phyloP scores from a whole-genome alignment of 2,888 invertebrate species.

The Caenorhabditis sulstoni region DNA sequence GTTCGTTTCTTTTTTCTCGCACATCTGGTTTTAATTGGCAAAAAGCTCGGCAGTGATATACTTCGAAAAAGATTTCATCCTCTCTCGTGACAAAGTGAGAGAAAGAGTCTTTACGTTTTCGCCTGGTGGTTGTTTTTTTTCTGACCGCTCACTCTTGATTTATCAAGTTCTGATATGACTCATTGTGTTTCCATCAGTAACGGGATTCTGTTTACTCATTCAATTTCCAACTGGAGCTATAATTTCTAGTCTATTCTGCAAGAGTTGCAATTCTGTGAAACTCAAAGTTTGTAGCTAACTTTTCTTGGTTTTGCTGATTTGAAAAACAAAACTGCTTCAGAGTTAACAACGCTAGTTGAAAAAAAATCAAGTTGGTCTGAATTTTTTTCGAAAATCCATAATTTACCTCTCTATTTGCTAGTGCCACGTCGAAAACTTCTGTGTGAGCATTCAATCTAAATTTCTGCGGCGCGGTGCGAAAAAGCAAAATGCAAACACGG shows the following conservation, averaged over 20 bases:
- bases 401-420: not conserved
- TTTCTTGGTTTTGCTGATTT: too few species aligned
- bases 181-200: not conserved
- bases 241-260: too few species aligned
- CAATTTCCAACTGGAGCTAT: too few species aligned
- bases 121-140: not conserved
- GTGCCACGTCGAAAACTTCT: not conserved
- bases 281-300: too few species aligned
- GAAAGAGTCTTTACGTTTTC: conserved; percentile 2
- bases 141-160: not conserved
- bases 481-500: conserved; percentile 19
- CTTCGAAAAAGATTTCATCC: not conserved
- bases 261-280: too few species aligned
- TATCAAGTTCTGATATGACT: conserved; percentile 10
- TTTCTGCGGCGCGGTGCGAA: not conserved
- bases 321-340: too few species aligned
- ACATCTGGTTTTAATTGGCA: conserved; percentile 49
- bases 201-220: too few species aligned
- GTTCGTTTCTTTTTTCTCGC: conserved; percentile 29
- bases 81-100: not conserved
- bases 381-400: too few species aligned
- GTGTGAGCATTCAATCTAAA: not conserved
- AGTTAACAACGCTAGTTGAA: too few species aligned
- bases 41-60: not conserved
- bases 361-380: too few species aligned